phyloP scores from a whole-genome alignment of 1,140 invertebrate species.

The Sminthurides bifidus region DNA sequence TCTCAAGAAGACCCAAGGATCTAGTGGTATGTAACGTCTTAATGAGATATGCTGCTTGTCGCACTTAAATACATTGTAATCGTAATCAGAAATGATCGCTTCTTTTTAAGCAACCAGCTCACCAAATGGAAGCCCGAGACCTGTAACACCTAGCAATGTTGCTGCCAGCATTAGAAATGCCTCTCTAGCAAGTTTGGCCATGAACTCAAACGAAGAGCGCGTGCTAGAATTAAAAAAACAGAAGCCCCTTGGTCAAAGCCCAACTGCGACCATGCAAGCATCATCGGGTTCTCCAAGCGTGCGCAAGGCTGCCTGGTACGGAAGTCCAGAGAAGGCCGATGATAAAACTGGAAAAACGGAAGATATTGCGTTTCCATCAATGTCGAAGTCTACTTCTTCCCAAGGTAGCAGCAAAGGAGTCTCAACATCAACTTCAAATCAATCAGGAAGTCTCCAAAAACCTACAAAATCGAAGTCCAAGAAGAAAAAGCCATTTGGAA shows the following conservation, averaged over 20 bases:
- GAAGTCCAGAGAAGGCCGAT: neutral
- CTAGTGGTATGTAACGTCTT: too few relatives aligned
- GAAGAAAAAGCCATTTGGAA: conserved; percentile 41
- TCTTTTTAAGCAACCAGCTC: too few relatives aligned
- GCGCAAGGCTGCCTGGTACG: neutral
- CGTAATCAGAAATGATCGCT: too few relatives aligned
- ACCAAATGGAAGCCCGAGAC: too few relatives aligned
- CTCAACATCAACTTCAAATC: neutral
- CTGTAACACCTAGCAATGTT: neutral
- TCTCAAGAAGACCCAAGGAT: conserved; percentile 26
- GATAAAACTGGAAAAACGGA: neutral
- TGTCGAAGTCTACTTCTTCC: neutral
- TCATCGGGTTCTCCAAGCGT: too few relatives aligned
- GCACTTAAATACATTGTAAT: too few relatives aligned
- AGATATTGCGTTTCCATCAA: neutral
- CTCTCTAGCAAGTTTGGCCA: neutral
- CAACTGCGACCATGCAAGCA: neutral
- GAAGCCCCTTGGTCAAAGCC: neutral
- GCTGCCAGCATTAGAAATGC: too few relatives aligned
- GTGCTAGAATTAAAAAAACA: conserved; percentile 1
- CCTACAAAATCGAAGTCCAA: conserved; percentile 5
- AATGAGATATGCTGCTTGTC: too few relatives aligned
- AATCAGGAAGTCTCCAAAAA: conserved; percentile 4
- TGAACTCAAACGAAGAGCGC: neutral
- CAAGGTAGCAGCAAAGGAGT: neutral